Conservation (phyloP, 2,113 vertebrate genomes). For the Psittacara wagleri region DNA sequence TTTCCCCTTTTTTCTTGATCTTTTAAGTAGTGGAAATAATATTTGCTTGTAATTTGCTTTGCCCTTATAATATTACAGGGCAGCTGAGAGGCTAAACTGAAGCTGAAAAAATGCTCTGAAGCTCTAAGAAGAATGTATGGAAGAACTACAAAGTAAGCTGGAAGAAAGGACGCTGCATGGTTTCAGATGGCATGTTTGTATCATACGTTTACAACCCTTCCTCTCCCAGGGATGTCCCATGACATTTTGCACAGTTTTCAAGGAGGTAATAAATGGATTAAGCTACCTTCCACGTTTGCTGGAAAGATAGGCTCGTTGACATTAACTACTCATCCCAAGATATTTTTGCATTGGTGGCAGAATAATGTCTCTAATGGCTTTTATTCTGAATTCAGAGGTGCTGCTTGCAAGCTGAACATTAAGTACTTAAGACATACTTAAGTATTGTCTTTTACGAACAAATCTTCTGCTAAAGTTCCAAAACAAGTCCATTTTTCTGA, state of each 20-base stretch:
- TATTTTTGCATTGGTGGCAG: not conserved
- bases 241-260: not conserved
- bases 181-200: not conserved
- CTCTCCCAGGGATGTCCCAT: not conserved
- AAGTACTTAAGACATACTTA: not conserved
- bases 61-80: not conserved
- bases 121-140: not conserved
- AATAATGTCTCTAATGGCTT: not conserved
- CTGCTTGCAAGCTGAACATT: not conserved
- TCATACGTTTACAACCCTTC: not conserved
- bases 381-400: not conserved
- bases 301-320: conserved; percentile 18
- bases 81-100: not conserved
- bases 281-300: not conserved
- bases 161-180: not conserved
- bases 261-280: conserved; percentile 28
- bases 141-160: not conserved
- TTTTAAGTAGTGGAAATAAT: conserved; percentile 42
- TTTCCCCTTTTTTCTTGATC: not conserved
- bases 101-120: not conserved
- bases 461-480: not conserved
- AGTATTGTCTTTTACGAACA: not conserved
- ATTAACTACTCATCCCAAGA: not conserved
- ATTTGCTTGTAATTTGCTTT: conserved; percentile 4
- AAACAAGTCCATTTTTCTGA: not conserved